Evolutionary conservation across 2,797 vertebrate genomes (phyloP).

Genomic region (Parambassis ranga): DNA sequence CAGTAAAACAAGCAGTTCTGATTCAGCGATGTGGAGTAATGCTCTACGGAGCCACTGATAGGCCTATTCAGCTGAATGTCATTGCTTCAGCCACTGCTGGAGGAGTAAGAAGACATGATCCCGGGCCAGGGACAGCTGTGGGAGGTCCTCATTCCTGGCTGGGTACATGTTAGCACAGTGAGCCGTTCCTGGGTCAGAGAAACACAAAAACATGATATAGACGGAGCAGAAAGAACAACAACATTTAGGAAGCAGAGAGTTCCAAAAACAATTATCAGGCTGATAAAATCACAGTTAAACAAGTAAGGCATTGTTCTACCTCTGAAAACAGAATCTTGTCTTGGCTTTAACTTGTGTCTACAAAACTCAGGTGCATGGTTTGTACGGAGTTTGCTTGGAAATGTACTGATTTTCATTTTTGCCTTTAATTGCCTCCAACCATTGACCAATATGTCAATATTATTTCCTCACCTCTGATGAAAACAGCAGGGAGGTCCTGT

Average conservation of each 20-base stretch:
- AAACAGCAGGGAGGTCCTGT: conserved; percentile 71
- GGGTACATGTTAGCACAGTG: conserved; percentile 84
- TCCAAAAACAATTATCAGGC: conserved; percentile 36
- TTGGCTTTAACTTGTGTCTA: background rate
- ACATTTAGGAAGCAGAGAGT: background rate
- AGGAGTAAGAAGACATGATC: conserved; percentile 71
- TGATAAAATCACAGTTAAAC: conserved; percentile 33
- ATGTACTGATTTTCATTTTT: too few relatives aligned
- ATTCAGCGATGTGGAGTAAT: background rate
- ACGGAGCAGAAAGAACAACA: background rate
- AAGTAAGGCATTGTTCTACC: conserved; percentile 30
- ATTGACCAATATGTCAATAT: too few relatives aligned
- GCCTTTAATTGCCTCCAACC: too few relatives aligned
- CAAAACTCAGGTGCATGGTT: background rate
- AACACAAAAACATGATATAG: background rate
- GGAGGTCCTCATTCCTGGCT: conserved; percentile 68
- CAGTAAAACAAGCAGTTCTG: conserved; percentile 3
- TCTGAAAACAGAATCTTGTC: background rate
- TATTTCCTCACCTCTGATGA: conserved; percentile 69
- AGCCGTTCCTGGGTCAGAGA: conserved; percentile 70
- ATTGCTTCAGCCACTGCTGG: conserved; percentile 73
- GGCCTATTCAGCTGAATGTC: background rate
- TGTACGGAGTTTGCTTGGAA: background rate
- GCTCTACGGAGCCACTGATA: background rate
- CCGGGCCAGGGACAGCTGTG: conserved; percentile 68